Base-by-base conservation (phyloP, 2,113 vertebrate genomes). In the Corythornis cristatus region DNA sequence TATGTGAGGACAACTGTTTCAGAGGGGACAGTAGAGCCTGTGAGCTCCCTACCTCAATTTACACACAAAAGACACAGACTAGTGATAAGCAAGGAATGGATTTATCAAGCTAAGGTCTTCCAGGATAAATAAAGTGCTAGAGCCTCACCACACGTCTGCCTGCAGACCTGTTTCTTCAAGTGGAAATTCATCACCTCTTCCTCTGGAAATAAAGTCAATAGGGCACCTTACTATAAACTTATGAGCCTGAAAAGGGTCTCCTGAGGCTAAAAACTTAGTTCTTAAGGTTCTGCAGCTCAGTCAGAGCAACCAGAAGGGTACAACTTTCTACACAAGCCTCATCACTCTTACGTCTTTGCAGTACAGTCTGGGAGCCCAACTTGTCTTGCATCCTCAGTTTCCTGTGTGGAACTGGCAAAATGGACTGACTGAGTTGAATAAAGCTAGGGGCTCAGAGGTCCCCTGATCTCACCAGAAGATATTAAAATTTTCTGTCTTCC, bases 401-500 rank as follows among this genome's bases (percentile, higher is more conserved):
- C 53, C 79, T 75, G 61, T 54, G 23, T 15, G 60, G 54, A 92
- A 82, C 43, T 29, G 10, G n/a, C 43, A 81, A 86, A 88, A 83
- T 40, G 51, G 42, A 65, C 16, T 15, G 17, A 40, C 62, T 60
- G 64, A 26, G 0, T 4, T 57, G 83, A 84, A 51, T 35, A 70
- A 60, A 51, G 21, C 31, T 20, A 15, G 83, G 33, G 79, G 72
- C 87, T 85, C 46, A 48, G 53, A 83, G 73, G 61, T 89, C 79
- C 48, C 83, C 79, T 76, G 89, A 58, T 82, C 50, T 80, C 83
- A 81, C 53, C 81, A 51, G 77, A 70, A 76, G 42, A 86, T 79
- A 70, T 88, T 91, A 78, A 95, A 86, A 94, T 80, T 61, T 88
- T 92, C 92, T 89, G 90, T 89, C 93, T 91, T 95, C 75, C 91